Evolutionary conservation across 2,888 invertebrate species (phyloP).

Genomic region (Hipparchia semele): DNA sequence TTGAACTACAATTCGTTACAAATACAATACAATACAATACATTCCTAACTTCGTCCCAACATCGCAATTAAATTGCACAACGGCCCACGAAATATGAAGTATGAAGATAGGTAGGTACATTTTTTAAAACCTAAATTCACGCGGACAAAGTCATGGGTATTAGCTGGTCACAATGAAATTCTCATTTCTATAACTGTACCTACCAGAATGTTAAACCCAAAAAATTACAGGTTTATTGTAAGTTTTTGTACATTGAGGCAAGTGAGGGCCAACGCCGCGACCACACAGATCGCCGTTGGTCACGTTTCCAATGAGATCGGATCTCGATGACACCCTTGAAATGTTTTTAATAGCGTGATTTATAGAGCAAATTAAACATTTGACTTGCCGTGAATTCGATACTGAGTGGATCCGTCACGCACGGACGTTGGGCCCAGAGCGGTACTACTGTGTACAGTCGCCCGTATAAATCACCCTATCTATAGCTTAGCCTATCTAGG

Average conservation of each 20-base stretch:
- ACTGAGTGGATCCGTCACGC: slow-evolving; percentile 81
- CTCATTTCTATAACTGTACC: slow-evolving; percentile 8
- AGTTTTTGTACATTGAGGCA: background rate
- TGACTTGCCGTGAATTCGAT: slow-evolving; percentile 81
- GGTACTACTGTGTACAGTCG: slow-evolving; percentile 34
- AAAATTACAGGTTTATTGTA: slow-evolving; percentile 5
- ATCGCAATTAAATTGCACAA: too few species aligned
- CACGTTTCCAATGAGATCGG: slow-evolving; percentile 79
- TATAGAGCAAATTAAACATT: slow-evolving; percentile 84
- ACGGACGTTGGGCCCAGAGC: slow-evolving; percentile 56
- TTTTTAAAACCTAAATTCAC: too few species aligned
- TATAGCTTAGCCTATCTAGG: background rate
- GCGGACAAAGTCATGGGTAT: too few species aligned
- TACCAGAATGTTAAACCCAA: slow-evolving; percentile 8
- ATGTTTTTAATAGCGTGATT: slow-evolving; percentile 82
- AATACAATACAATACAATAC: too few species aligned
- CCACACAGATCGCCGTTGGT: slow-evolving; percentile 72
- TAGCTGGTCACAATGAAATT: background rate
- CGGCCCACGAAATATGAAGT: too few species aligned
- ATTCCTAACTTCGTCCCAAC: too few species aligned
- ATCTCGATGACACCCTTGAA: slow-evolving; percentile 82
- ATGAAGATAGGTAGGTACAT: too few species aligned
- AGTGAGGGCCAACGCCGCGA: slow-evolving; percentile 43
- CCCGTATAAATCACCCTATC: slow-evolving; percentile 5
- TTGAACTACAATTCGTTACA: too few species aligned